These are phyloP conservation scores for Uropetala carovei DNA, from an alignment of 2,888 invertebrate genomes.

Conservation along the genomic window DNA sequence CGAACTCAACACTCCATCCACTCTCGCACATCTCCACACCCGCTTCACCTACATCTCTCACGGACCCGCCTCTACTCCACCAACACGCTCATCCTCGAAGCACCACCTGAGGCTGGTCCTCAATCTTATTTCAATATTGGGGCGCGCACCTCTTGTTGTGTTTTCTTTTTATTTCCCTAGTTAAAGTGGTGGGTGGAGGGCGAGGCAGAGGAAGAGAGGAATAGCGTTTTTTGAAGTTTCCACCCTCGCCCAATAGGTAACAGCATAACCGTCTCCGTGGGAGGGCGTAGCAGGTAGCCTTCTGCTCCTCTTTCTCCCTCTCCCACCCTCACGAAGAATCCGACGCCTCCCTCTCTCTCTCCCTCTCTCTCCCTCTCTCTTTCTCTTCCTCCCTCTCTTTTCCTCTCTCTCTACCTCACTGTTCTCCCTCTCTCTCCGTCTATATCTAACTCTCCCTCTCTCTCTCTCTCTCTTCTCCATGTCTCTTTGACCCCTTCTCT, in stretches of 20 bases:
- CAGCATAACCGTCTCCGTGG: neutral
- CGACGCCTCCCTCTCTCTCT: neutral
- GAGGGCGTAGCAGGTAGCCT: constrained; percentile 7
- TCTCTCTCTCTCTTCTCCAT: neutral
- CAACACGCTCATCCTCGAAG: neutral
- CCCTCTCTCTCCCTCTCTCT: neutral
- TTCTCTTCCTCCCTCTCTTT: neutral
- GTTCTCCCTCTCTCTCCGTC: neutral
- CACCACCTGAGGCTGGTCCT: neutral
- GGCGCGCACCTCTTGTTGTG: neutral
- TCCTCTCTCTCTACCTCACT: neutral
- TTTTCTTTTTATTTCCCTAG: neutral
- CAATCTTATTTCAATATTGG: constrained; percentile 4
- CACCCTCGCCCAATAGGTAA: neutral
- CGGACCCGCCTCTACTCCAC: too few relatives aligned
- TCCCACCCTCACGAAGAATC: neutral
- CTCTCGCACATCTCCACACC: too few relatives aligned
- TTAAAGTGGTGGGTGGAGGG: neutral
- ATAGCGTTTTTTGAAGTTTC: neutral
- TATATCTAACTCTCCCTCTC: neutral
- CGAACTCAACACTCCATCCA: too few relatives aligned
- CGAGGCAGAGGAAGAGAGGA: neutral
- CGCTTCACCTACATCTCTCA: too few relatives aligned
- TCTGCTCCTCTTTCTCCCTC: neutral
- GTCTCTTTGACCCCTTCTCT: too few relatives aligned